Evolutionary conservation across 2,888 invertebrate genomes (phyloP), one percentile per base, ranked within the genome.

Genomic region (Erebia aethiops): DNA sequence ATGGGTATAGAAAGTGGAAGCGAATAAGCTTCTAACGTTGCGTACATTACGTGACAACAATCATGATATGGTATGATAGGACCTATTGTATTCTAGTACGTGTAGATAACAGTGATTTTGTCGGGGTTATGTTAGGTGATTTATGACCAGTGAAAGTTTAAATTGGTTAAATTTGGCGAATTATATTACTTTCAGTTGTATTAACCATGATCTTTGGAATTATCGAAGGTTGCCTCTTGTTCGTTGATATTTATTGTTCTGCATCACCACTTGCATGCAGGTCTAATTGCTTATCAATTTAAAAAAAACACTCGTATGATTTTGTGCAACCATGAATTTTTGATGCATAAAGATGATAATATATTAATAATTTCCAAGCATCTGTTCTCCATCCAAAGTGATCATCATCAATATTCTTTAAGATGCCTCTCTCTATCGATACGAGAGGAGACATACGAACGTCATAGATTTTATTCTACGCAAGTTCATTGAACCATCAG

Each of bases 401-500:
- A 51, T 51, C 51, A n/a, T 46, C n/a, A 51, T 51, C n/a, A 14
- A 9, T 0, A 18, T 16, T 18, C 18, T 54, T 46, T 11, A 11
- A 51, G 52, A n/a, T 54, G 16, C 18, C 18, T 18, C 4, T 16
- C n/a, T n/a, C n/a, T 2, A 18, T 18, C 18, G 9, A 54, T 18
- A 16, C 16, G 52, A 54, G 35, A 35, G 35, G 7, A 54, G 54
- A 18, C 54, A 54, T 16, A 41, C 52, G 16, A 52, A 35, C n/a
- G 16, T 64, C 41, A 54, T 54, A 41, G 35, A 54, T 52, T 64
- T 16, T 35, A 54, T 35, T 35, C 26, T 35, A 63, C 35, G 57
- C 60, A 41, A 61, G 67, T 67, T 67, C 67, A 61, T 18, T 67
- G 67, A 67, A 60, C 67, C 67, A 51, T 52, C 60, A 60, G 21